Evolutionary conservation across 1,140 invertebrate genomes (phyloP).

Genomic region (Coptotermes formosanus): DNA sequence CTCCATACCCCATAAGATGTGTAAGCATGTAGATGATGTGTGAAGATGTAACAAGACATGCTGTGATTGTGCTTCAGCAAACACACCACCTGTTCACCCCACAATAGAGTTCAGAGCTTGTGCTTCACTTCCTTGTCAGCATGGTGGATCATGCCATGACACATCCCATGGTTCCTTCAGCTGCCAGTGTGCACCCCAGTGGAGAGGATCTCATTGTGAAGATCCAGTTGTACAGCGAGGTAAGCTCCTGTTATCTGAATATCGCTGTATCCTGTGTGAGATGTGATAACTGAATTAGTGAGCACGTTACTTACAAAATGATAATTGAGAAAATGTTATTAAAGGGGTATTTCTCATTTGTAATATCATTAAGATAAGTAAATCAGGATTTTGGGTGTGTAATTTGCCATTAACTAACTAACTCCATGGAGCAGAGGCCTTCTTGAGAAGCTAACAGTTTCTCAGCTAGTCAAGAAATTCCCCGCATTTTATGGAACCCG

Average conservation of each 20-base stretch:
- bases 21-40: neutral
- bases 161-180: conserved; percentile 68
- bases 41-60: neutral
- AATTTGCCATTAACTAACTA: no score
- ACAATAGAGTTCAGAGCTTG: conserved; percentile 70
- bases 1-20: no score
- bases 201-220: conserved; percentile 60
- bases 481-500: no score
- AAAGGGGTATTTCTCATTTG: no score
- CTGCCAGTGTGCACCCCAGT: conserved; percentile 71
- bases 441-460: no score
- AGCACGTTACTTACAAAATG: no score
- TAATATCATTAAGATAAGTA: no score
- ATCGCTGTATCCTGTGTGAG: neutral
- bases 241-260: conserved; percentile 22
- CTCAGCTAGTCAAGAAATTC: no score
- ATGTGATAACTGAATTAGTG: neutral
- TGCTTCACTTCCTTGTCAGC: conserved; percentile 72
- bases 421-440: no score
- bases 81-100: conserved; percentile 55
- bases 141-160: conserved; percentile 73
- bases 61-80: conserved; percentile 42
- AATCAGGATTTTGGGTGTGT: no score
- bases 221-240: conserved; percentile 37
- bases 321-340: no score